A percentile compares a stretch with the other conserved stretches of the same genome.
Evolutionary conservation across 30 jellyfish, hydroid and myxozoan species (phyloP).

Genomic region (Hydractinia symbiolongicarpus): DNA sequence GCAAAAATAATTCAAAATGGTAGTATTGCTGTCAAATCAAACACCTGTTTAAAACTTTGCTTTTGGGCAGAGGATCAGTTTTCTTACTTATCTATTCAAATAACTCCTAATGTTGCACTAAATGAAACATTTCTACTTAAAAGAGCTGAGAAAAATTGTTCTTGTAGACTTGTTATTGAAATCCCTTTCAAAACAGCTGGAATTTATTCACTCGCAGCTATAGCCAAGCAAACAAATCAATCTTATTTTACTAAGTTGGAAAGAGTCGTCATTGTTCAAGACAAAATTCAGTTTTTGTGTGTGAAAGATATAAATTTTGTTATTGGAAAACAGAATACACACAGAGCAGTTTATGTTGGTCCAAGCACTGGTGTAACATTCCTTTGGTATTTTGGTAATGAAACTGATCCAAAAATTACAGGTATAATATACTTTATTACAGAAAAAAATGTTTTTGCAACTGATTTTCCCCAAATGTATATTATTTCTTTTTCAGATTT

Average conservation of each 20-base stretch:
- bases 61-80: background rate
- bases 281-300: conserved; percentile 20
- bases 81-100: background rate
- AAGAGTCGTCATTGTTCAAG: conserved; percentile 14
- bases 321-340: background rate
- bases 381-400: conserved; percentile 21
- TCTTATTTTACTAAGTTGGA: background rate
- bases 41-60: background rate
- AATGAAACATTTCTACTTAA: background rate
- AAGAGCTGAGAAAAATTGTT: background rate
- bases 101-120: background rate
- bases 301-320: background rate
- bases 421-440: background rate
- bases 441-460: too few species aligned
- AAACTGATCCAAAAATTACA: background rate
- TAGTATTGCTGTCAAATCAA: conserved; percentile 13
- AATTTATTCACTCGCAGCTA: background rate
- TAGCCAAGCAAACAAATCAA: background rate
- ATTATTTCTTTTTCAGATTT: too few species aligned
- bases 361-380: background rate
- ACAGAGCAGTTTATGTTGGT: background rate
- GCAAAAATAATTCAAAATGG: background rate
- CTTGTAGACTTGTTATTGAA: background rate
- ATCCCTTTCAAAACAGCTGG: background rate
- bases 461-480: too few species aligned